A percentile compares a stretch with the other conserved stretches of the same genome.
phyloP scores from a whole-genome alignment of 2,797 vertebrate genomes.

The Discoglossus pictus region DNA sequence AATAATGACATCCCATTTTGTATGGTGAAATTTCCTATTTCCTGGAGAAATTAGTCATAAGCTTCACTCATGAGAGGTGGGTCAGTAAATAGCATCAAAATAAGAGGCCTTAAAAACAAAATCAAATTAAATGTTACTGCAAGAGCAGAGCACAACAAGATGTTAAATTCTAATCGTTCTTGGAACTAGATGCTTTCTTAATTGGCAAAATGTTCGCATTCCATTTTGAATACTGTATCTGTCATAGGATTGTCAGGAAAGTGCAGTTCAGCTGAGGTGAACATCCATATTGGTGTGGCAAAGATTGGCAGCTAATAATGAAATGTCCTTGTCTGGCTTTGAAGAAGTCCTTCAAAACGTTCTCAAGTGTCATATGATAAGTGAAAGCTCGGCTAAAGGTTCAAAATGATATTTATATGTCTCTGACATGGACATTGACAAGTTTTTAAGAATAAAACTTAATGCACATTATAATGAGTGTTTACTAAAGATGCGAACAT shows the following conservation, averaged over 20 bases:
- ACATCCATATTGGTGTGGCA: slow-evolving; percentile 19
- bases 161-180: slow-evolving; percentile 44
- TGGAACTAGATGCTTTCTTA: slow-evolving; percentile 32
- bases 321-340: slow-evolving; percentile 27
- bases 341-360: slow-evolving; percentile 30
- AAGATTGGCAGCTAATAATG: slow-evolving; percentile 3
- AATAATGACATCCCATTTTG: too few relatives aligned
- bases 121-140: slow-evolving; percentile 8
- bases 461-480: too few relatives aligned
- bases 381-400: too few relatives aligned
- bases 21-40: too few relatives aligned
- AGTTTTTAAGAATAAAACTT: too few relatives aligned
- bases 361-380: neutral
- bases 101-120: neutral
- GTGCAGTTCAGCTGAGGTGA: slow-evolving; percentile 40
- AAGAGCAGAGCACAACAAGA: slow-evolving; percentile 7
- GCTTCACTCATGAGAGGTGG: too few relatives aligned
- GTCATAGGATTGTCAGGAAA: slow-evolving; percentile 32
- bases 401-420: too few relatives aligned
- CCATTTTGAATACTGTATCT: slow-evolving; percentile 41
- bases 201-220: slow-evolving; percentile 44
- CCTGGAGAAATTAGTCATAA: too few relatives aligned
- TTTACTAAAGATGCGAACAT: too few relatives aligned
- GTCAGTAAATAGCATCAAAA: too few relatives aligned
- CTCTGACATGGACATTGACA: too few relatives aligned